Percentiles rank a stretch among this genome's conserved stretches.
These are phyloP conservation scores for Psittacula derbiana DNA, from an alignment of 2,797 vertebrate genomes.

Conservation along the genomic window DNA sequence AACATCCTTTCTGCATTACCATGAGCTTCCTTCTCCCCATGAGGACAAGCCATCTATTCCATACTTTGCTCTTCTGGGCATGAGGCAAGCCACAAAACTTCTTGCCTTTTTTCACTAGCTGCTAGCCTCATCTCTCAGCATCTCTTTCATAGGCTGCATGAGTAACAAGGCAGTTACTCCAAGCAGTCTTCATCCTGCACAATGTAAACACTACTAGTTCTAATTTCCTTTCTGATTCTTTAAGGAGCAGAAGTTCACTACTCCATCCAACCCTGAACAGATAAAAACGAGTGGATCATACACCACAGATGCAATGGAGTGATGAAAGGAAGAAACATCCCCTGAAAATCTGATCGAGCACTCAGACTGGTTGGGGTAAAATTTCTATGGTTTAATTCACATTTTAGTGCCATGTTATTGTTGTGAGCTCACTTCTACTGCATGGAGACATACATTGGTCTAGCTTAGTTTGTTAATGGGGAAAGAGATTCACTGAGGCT, in stretches of 20 bases:
- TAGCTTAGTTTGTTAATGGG: neutral
- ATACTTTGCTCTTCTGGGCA: neutral
- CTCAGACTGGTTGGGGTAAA: neutral
- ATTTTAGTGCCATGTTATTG: neutral
- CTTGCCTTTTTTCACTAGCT: neutral
- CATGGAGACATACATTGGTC: neutral
- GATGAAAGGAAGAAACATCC: neutral
- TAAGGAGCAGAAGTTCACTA: neutral
- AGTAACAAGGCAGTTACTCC: neutral
- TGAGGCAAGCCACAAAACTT: neutral
- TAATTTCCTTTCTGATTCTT: neutral
- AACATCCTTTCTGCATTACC: neutral
- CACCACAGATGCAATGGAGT: neutral
- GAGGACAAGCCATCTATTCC: neutral
- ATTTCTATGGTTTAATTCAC: neutral
- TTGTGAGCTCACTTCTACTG: neutral
- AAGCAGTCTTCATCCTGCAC: neutral
- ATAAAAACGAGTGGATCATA: neutral
- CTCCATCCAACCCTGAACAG: neutral
- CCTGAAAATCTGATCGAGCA: neutral
- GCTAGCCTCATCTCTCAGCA: neutral
- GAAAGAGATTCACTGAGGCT: neutral
- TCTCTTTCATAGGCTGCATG: neutral
- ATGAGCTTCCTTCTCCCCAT: neutral
- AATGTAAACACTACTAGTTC: fast-evolving